These are phyloP conservation scores for Karalla daura DNA, from an alignment of 2,797 vertebrate species.

Conservation along the genomic window DNA sequence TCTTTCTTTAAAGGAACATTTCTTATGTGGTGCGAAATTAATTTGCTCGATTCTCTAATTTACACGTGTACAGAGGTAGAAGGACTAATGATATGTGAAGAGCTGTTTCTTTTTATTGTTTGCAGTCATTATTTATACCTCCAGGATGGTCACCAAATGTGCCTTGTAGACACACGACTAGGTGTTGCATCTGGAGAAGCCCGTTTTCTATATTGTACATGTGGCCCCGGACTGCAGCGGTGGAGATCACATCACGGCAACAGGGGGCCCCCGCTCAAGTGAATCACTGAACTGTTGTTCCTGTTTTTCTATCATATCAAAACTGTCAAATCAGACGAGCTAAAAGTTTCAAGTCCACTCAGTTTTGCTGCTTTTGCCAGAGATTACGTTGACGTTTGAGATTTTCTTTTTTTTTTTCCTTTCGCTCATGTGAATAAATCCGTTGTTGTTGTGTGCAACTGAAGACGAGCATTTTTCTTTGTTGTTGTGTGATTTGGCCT, in stretches of 20 bases:
- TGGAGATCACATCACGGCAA: slow-evolving; percentile 47
- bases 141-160: slow-evolving; percentile 81
- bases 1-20: slow-evolving; percentile 50
- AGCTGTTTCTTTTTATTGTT: slow-evolving; percentile 54
- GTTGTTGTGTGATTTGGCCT: slow-evolving; percentile 52
- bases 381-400: slow-evolving; percentile 60
- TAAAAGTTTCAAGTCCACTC: slow-evolving; percentile 45
- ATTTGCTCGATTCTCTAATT: slow-evolving; percentile 62
- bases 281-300: slow-evolving; percentile 33
- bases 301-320: slow-evolving; percentile 53
- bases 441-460: slow-evolving; percentile 58
- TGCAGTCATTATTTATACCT: slow-evolving; percentile 80
- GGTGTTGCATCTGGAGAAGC: slow-evolving; percentile 79
- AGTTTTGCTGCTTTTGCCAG: slow-evolving; percentile 69
- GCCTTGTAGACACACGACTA: slow-evolving; percentile 81
- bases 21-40: slow-evolving; percentile 56
- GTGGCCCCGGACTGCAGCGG: slow-evolving; percentile 49
- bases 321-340: slow-evolving; percentile 49
- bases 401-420: slow-evolving; percentile 48
- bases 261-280: slow-evolving; percentile 30
- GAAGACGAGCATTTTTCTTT: slow-evolving; percentile 65
- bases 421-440: slow-evolving; percentile 66
- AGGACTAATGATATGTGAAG: slow-evolving; percentile 69
- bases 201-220: slow-evolving; percentile 59
- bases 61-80: slow-evolving; percentile 72